A percentile compares a stretch with the other conserved stretches of the same genome.
phyloP scores from a whole-genome alignment of 2,888 invertebrate genomes.

The Limnephilus auricula region DNA sequence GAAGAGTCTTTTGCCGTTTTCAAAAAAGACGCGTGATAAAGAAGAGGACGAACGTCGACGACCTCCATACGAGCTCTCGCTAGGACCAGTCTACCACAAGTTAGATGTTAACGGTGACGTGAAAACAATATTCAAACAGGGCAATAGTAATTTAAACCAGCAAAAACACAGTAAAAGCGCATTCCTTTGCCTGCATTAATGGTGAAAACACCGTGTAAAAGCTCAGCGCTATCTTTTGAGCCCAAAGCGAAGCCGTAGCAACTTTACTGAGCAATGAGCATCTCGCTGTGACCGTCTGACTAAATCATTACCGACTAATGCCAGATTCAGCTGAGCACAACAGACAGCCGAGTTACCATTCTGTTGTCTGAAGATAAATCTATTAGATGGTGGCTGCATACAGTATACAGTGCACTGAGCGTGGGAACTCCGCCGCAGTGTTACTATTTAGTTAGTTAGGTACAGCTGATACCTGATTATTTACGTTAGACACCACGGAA shows the following conservation, averaged over 20 bases:
- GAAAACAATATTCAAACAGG: too few species aligned
- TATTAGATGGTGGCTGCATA: background rate
- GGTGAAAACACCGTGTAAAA: background rate
- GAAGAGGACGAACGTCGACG: too few species aligned
- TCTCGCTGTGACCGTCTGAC: background rate
- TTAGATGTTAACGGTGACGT: too few species aligned
- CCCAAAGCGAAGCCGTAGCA: background rate
- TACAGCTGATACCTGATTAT: background rate
- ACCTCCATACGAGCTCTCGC: too few species aligned
- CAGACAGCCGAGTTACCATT: background rate
- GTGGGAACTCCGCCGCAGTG: background rate
- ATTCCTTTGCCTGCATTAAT: background rate
- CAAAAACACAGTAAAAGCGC: background rate
- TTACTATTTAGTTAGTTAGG: background rate
- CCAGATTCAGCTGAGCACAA: background rate
- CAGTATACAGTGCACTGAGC: background rate
- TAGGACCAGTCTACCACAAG: too few species aligned
- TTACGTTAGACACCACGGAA: background rate
- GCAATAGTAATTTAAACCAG: background rate
- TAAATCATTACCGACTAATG: background rate
- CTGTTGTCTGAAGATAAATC: background rate
- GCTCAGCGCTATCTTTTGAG: background rate
- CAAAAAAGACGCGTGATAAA: too few species aligned
- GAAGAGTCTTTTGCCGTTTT: too few species aligned
- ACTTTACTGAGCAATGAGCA: background rate